Base-by-base conservation (phyloP, 1,140 invertebrate genomes). In the Meloidogyne exigua region DNA sequence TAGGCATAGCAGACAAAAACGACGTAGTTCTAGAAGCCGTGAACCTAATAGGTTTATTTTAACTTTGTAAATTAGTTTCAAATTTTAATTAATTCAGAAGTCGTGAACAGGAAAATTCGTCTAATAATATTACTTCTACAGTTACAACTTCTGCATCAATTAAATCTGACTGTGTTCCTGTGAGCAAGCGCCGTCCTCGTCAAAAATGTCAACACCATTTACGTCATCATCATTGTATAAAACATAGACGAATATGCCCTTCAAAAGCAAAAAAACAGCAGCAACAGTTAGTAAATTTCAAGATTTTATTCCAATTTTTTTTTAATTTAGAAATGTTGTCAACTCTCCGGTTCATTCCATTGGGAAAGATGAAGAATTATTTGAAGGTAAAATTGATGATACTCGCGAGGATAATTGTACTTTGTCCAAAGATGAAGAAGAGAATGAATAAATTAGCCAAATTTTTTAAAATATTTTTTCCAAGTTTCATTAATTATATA, bases 151-250 rank as follows among this genome's bases (percentile, higher is more conserved):
- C 44, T n/a, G 69, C 23, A 5, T 15, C 67, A 79, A 44, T 39
- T 11, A 64, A 74, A 63, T 26, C 44, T 25, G 42, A 39, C 4
- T 49, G 18, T 66, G 69, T 18, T 70, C 7, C 12, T 28, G 67
- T 71, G 42, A 57, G 70, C 15, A 81, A 73, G 28, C 62, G 57
- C n/a, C 42, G 21, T 1, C 78, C 21, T 78, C 81, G 21, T 15
- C 42, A 64, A 23, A 78, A 80, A 71, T 86, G 85, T 57, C 57
- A 71, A 9, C 85, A 86, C 69, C 85, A 86, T 79, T 63, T 85
- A 28, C 74, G 81, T 57, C 85, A 86, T 80, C 86, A 86, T 69
- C 86, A 87, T 72, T 87, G 85, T 69, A 66, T 79, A 25, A 86
- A 86, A 57, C 85, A 86, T 68, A 72, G 83, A 13, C 76, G 78